Evolutionary conservation across 2,888 invertebrate species (phyloP).

Genomic region (Ceraclea dissimilis): DNA sequence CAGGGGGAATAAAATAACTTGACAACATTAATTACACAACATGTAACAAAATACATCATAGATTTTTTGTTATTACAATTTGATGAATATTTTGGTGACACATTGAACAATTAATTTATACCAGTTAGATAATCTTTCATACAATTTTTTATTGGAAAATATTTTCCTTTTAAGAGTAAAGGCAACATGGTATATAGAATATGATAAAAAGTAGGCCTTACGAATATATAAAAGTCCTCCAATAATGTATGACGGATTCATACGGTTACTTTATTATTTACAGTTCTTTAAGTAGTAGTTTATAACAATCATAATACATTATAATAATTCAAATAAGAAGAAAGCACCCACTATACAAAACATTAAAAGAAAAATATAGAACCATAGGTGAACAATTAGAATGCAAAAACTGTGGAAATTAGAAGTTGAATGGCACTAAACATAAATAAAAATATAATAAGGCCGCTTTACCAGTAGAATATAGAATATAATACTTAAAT

Average conservation of each 20-base stretch:
- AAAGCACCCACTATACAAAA: slow-evolving; percentile 23
- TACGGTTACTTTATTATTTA: slow-evolving; percentile 20
- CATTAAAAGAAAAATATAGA: slow-evolving; percentile 5
- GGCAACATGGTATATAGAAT: slow-evolving; percentile 45
- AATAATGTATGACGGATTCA: no score
- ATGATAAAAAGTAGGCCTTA: slow-evolving; percentile 3
- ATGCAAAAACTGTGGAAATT: slow-evolving; percentile 12
- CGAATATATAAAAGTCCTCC: background rate
- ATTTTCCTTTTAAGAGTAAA: slow-evolving; percentile 46
- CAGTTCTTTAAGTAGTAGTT: slow-evolving; percentile 19
- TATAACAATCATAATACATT: background rate
- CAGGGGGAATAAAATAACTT: no score
- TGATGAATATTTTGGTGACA: no score
- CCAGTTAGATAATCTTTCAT: background rate
- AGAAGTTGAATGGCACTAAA: slow-evolving; percentile 27
- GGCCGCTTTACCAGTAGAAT: no score
- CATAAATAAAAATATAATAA: slow-evolving; percentile 16
- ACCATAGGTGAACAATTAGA: background rate
- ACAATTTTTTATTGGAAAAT: slow-evolving; percentile 45
- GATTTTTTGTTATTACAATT: no score
- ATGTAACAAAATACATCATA: no score
- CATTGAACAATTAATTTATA: no score
- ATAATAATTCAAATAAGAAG: slow-evolving; percentile 7
- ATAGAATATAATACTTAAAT: slow-evolving; percentile 18
- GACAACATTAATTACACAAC: no score